These are phyloP conservation scores for Acheta domesticus DNA, from an alignment of 2,888 invertebrate species.

Conservation along the genomic window DNA sequence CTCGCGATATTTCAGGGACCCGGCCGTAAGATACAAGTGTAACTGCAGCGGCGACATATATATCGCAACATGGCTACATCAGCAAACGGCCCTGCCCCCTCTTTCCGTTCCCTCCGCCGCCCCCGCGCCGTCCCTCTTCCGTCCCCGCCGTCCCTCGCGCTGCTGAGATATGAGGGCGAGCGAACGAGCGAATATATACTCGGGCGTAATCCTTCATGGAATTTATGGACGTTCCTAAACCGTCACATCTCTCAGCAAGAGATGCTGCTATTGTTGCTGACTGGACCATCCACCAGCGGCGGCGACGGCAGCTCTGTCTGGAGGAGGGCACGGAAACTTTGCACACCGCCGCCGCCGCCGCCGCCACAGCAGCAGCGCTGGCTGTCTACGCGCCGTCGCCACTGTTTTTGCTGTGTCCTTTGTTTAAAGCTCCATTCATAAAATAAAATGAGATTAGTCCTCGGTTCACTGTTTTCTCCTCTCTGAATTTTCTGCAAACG, in stretches of 20 bases:
- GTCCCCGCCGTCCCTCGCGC: background rate
- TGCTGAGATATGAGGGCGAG: background rate
- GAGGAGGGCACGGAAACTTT: background rate
- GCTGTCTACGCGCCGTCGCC: slow-evolving; percentile 5
- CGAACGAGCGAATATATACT: background rate
- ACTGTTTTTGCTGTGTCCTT: slow-evolving; percentile 18
- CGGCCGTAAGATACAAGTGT: slow-evolving; percentile 18
- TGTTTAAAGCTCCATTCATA: slow-evolving; percentile 18
- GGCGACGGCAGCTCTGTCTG: background rate
- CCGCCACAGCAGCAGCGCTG: background rate
- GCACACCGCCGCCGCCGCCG: no score
- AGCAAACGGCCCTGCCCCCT: background rate
- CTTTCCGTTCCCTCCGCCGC: background rate
- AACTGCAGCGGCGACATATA: background rate
- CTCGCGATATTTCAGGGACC: background rate
- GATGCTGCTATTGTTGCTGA: slow-evolving; percentile 18
- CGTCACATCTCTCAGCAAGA: slow-evolving; percentile 18
- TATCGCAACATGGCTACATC: slow-evolving; percentile 18
- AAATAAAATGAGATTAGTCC: slow-evolving; percentile 18
- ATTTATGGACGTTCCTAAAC: slow-evolving; percentile 1
- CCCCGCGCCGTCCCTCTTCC: background rate
- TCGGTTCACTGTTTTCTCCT: slow-evolving; percentile 9
- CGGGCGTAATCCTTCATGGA: slow-evolving; percentile 18
- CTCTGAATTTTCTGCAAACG: slow-evolving; percentile 19
- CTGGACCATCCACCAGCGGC: background rate